phyloP scores from a whole-genome alignment of 2,888 invertebrate species.

The Dugesia japonica region DNA sequence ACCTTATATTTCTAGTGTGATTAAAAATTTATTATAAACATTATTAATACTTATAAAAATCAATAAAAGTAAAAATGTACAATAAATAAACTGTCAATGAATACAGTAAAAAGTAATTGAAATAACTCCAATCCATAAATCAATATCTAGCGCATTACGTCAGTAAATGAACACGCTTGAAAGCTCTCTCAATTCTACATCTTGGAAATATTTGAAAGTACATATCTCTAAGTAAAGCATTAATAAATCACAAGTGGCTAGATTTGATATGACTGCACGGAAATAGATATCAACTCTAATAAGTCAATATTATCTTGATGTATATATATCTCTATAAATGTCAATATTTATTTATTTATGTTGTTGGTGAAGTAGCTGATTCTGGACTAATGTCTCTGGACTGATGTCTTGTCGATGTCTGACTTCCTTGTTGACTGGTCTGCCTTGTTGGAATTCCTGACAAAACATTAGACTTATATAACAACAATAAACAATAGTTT shows the following conservation, averaged over 20 bases:
- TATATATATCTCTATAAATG: neutral
- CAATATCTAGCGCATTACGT: neutral
- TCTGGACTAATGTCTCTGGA: constrained; percentile 4
- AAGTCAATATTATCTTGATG: neutral
- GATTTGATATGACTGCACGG: neutral
- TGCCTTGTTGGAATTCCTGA: neutral
- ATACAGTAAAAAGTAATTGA: too few species aligned
- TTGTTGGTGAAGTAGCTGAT: neutral
- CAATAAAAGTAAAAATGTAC: constrained; percentile 14
- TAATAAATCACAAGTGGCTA: constrained; percentile 3
- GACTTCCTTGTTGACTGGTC: neutral
- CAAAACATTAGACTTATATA: too few species aligned
- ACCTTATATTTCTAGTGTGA: neutral
- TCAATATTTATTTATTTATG: neutral
- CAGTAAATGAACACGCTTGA: neutral
- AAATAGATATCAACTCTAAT: neutral
- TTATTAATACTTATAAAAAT: neutral
- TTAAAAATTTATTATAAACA: neutral
- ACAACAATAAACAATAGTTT: too few species aligned
- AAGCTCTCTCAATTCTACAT: neutral
- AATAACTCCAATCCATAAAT: neutral
- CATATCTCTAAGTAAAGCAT: neutral
- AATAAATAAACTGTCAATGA: neutral
- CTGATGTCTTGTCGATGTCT: neutral
- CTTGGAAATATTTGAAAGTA: neutral